These are phyloP conservation scores for Tragelaphus imberbis DNA, from an alignment of 2,113 vertebrate species.

Conservation along the genomic window DNA sequence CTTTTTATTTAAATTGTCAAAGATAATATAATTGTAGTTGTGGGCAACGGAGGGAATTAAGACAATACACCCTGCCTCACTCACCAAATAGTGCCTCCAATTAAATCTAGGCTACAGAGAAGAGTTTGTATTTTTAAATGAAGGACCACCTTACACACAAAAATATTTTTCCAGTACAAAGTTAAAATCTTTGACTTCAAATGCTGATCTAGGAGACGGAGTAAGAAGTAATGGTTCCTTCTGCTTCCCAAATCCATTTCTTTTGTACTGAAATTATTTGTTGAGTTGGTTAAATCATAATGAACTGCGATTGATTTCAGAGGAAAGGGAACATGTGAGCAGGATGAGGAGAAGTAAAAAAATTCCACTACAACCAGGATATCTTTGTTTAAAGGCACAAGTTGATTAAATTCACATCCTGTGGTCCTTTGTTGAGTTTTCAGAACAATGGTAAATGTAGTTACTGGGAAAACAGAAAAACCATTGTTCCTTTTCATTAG, in stretches of 20 bases:
- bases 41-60: neutral
- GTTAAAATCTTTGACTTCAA: neutral
- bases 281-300: slow-evolving; percentile 2
- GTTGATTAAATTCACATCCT: slow-evolving; percentile 51
- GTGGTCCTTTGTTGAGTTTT: slow-evolving; percentile 24
- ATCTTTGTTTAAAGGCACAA: slow-evolving; percentile 56
- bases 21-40: neutral
- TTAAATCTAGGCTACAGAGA: neutral
- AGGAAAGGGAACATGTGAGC: neutral
- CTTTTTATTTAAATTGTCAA: neutral
- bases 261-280: slow-evolving; percentile 14
- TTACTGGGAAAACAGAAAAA: slow-evolving; percentile 38
- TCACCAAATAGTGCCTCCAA: neutral
- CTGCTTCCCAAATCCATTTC: neutral
- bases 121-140: neutral
- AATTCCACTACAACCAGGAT: slow-evolving; percentile 39
- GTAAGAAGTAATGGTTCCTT: neutral
- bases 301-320: neutral
- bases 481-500: slow-evolving; percentile 47
- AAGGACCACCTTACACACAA: neutral
- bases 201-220: neutral
- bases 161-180: neutral
- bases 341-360: slow-evolving; percentile 6
- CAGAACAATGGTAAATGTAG: slow-evolving; percentile 57
- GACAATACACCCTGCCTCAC: neutral